These are phyloP conservation scores for Macrobrachium nipponense DNA, from an alignment of 1,140 invertebrate species.

Conservation along the genomic window DNA sequence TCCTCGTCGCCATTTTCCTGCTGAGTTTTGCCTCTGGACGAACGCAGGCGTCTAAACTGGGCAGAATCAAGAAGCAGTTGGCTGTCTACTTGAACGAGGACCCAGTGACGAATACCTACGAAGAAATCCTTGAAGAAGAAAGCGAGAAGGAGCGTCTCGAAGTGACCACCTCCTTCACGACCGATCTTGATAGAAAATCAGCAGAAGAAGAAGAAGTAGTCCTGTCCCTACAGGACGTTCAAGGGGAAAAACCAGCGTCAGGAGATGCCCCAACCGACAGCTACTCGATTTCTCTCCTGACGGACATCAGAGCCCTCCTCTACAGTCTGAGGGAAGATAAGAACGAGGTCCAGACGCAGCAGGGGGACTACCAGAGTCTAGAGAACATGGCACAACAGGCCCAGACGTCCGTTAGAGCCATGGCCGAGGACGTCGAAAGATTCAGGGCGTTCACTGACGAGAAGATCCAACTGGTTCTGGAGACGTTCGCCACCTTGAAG, in stretches of 20 bases:
- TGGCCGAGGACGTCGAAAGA: slow-evolving; percentile 15
- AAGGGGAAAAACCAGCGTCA: background rate
- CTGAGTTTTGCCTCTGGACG: no score
- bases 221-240: no score
- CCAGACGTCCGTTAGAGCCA: background rate
- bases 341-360: background rate
- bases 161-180: background rate
- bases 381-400: background rate
- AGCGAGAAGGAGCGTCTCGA: background rate
- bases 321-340: background rate
- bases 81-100: no score
- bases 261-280: background rate
- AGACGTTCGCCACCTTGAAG: slow-evolving; percentile 36
- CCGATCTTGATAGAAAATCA: no score
- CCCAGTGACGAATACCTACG: no score
- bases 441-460: slow-evolving; percentile 22
- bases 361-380: background rate
- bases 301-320: slow-evolving; percentile 33
- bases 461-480: slow-evolving; percentile 31
- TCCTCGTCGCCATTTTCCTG: no score
- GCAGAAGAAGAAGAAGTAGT: no score
- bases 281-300: slow-evolving; percentile 12
- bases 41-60: no score
- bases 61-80: no score
- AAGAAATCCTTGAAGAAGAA: background rate